Percentiles rank a stretch among this genome's conserved stretches.
Conservation (phyloP, 2,888 invertebrate genomes). For the Heliconius aoede region DNA sequence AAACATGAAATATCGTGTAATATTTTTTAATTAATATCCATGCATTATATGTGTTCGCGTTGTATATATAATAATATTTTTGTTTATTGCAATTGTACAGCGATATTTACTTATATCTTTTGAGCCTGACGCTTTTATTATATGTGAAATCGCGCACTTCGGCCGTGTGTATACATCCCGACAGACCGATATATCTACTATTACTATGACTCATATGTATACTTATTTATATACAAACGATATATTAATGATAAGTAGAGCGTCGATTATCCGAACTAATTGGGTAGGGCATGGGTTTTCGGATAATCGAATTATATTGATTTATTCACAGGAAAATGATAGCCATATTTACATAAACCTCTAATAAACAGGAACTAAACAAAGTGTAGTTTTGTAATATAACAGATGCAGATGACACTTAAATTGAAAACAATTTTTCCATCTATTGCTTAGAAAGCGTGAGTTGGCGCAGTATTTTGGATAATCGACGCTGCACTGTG, state of each 20-base stretch:
- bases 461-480: background rate
- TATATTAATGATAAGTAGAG: background rate
- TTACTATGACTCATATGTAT: background rate
- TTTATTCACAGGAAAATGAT: background rate
- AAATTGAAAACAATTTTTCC: background rate
- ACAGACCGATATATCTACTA: constrained; percentile 28
- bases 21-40: constrained; percentile 73
- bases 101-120: constrained; percentile 55
- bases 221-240: constrained; percentile 13
- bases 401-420: background rate
- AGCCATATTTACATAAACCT: background rate
- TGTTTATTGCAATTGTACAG: constrained; percentile 74
- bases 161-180: constrained; percentile 36
- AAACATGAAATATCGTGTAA: constrained; percentile 68
- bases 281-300: too few relatives aligned
- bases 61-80: constrained; percentile 69
- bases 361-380: background rate
- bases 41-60: constrained; percentile 76
- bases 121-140: constrained; percentile 40
- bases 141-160: constrained; percentile 35
- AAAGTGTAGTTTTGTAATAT: background rate
- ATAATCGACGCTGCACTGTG: background rate
- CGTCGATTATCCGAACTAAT: constrained; percentile 1
- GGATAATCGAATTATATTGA: too few relatives aligned
- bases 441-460: background rate